Conservation (phyloP, 2,113 vertebrate species). For the Ceyx cyanopectus region DNA sequence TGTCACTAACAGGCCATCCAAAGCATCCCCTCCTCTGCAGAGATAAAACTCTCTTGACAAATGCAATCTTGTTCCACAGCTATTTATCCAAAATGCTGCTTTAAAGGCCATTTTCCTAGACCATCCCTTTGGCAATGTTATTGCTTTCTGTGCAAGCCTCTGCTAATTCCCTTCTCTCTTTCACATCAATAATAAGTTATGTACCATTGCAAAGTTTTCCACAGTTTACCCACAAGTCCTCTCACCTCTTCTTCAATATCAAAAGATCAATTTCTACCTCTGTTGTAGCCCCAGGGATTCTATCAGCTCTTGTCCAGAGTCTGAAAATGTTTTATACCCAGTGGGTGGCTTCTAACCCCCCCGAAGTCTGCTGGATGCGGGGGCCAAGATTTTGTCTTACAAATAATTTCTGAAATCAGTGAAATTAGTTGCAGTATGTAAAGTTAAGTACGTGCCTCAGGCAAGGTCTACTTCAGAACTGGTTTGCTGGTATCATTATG, state of each 20-base stretch:
- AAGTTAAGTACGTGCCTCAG: constrained; percentile 11
- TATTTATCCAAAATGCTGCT: constrained; percentile 6
- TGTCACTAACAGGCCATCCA: background rate
- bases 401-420: constrained; percentile 26
- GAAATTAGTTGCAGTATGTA: constrained; percentile 11
- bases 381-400: background rate
- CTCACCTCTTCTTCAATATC: constrained; percentile 22
- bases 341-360: background rate
- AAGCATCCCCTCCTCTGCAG: background rate
- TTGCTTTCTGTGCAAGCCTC: background rate
- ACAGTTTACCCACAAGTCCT: background rate
- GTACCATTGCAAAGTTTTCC: background rate
- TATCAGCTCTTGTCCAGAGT: background rate
- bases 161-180: background rate
- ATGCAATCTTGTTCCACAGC: constrained; percentile 8
- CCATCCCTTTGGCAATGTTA: background rate
- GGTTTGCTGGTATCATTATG: background rate
- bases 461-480: constrained; percentile 33
- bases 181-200: background rate
- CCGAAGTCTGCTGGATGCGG: background rate
- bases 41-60: constrained; percentile 45
- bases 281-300: background rate
- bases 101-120: constrained; percentile 4
- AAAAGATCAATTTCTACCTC: constrained; percentile 13
- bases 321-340: background rate